phyloP scores from a whole-genome alignment of 2,888 invertebrate genomes.

The Nymphalis urticae region DNA sequence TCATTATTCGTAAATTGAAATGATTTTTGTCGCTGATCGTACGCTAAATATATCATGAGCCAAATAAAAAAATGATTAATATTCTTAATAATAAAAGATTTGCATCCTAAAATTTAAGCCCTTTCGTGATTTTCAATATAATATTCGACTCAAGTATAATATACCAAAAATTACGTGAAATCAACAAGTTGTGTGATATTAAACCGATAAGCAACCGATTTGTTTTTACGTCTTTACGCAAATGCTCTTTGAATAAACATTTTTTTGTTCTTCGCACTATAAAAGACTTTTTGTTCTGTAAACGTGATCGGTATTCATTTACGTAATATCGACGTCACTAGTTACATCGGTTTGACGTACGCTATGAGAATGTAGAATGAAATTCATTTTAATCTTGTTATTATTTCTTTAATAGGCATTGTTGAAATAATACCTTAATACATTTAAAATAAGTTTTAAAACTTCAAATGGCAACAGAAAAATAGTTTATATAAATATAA shows the following conservation, averaged over 20 bases:
- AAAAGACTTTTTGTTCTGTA: slow-evolving; percentile 7
- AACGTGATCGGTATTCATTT: slow-evolving; percentile 7
- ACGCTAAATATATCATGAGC: slow-evolving; percentile 24
- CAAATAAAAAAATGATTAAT: slow-evolving; percentile 11
- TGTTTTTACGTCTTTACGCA: slow-evolving; percentile 1
- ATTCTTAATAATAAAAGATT: no score
- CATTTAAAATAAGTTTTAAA: no score
- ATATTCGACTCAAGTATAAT: slow-evolving; percentile 11
- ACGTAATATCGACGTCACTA: slow-evolving; percentile 13
- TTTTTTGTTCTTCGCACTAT: slow-evolving; percentile 17
- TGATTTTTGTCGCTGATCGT: slow-evolving; percentile 23
- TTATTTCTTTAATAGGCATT: not conserved
- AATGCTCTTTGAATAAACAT: slow-evolving; percentile 5
- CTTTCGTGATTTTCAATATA: not conserved
- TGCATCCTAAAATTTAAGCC: no score
- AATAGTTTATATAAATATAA: no score
- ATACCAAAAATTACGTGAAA: slow-evolving; percentile 12
- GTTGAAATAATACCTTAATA: not conserved
- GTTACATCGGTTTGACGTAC: slow-evolving; percentile 7
- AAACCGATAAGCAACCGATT: not conserved
- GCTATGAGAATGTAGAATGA: not conserved
- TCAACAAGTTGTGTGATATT: slow-evolving; percentile 22
- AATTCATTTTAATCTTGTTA: slow-evolving; percentile 3
- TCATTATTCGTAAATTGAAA: slow-evolving; percentile 6
- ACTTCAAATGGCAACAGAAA: no score